phyloP scores from a whole-genome alignment of 2,797 vertebrate genomes.

The Australoheros facetus region DNA sequence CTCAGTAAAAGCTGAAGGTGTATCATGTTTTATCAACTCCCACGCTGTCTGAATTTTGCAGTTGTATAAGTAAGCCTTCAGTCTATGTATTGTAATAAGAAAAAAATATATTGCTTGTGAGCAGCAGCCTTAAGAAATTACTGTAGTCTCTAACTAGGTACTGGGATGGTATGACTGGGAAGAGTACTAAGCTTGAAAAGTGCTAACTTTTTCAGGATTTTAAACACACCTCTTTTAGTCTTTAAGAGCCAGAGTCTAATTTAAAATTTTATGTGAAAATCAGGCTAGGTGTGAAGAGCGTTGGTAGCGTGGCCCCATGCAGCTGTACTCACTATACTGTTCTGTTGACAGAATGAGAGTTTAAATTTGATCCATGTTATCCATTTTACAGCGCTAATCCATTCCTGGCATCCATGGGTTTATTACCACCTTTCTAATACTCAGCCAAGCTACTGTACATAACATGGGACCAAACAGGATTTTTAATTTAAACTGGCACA shows the following conservation, averaged over 20 bases:
- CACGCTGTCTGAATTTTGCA: neutral
- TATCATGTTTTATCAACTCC: neutral
- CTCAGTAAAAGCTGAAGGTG: neutral
- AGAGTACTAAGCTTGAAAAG: neutral
- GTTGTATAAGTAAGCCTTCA: neutral
- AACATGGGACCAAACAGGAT: neutral
- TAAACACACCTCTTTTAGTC: neutral
- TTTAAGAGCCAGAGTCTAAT: neutral
- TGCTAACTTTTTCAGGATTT: neutral
- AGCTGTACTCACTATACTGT: neutral
- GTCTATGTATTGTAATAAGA: neutral
- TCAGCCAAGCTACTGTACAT: neutral
- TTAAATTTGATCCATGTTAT: constrained; percentile 1
- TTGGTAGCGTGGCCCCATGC: neutral
- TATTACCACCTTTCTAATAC: neutral
- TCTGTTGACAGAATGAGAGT: neutral
- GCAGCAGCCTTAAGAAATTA: neutral
- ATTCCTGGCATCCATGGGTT: neutral
- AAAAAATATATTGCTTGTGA: neutral
- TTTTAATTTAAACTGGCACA: constrained; percentile 5
- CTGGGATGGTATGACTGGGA: neutral
- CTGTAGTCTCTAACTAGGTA: neutral
- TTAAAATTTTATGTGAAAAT: neutral
- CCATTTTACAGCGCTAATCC: neutral
- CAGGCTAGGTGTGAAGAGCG: neutral